Evolutionary conservation across 2,113 vertebrate species (phyloP).

Genomic region (Takifugu flavidus): DNA sequence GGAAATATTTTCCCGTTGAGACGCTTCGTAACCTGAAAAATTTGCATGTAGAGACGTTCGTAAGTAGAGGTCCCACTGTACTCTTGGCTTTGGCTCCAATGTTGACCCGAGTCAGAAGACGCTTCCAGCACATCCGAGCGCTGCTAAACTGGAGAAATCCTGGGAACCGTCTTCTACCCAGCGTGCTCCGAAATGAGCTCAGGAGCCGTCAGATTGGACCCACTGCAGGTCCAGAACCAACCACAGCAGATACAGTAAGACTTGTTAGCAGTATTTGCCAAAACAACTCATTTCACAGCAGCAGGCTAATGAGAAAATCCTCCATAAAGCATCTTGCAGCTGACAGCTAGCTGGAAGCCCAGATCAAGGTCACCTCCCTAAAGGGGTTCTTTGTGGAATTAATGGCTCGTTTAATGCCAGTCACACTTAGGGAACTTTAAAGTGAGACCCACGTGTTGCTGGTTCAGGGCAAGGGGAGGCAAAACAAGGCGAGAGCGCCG

Average conservation of each 20-base stretch:
- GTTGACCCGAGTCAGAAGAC: not conserved
- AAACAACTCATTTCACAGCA: constrained; percentile 58
- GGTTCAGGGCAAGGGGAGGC: constrained; percentile 14
- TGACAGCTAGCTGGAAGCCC: constrained; percentile 44
- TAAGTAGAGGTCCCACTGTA: not conserved
- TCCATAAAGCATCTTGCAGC: constrained; percentile 46
- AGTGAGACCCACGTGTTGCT: constrained; percentile 7
- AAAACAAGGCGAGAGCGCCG: not conserved
- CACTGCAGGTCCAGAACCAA: constrained; percentile 49
- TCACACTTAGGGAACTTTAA: constrained; percentile 24
- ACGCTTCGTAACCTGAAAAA: too few species aligned
- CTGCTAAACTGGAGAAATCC: constrained; percentile 2
- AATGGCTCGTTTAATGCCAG: constrained; percentile 39
- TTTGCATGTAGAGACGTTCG: too few species aligned
- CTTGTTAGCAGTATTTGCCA: constrained; percentile 12
- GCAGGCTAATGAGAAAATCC: constrained; percentile 55
- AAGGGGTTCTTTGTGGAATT: constrained; percentile 29
- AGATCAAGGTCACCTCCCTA: constrained; percentile 50
- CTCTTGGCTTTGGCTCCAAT: not conserved
- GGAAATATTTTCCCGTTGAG: too few species aligned
- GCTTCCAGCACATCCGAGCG: constrained; percentile 26
- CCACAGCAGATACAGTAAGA: constrained; percentile 30
- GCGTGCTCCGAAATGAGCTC: constrained; percentile 38
- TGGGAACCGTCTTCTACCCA: constrained; percentile 26
- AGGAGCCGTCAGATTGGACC: constrained; percentile 51